Conservation (phyloP, 2,113 vertebrate genomes). For the Ammodytes marinus region DNA sequence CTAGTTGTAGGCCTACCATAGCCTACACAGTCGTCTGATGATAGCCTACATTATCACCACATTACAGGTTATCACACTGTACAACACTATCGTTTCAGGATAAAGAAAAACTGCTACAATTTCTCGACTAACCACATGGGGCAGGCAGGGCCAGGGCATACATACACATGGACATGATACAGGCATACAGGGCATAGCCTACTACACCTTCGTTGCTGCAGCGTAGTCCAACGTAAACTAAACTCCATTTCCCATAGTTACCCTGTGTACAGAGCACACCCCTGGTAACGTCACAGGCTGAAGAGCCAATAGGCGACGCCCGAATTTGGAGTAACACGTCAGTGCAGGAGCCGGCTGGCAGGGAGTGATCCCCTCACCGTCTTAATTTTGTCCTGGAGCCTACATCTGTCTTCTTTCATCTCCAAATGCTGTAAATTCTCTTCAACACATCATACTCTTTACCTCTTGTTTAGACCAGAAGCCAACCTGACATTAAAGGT, state of each 20-base stretch:
- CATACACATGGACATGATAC: no score
- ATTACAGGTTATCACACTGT: background rate
- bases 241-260: constrained; percentile 39
- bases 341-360: constrained; percentile 68
- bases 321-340: constrained; percentile 82
- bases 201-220: background rate
- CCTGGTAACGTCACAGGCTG: constrained; percentile 9
- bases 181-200: no score
- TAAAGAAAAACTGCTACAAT: no score
- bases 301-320: constrained; percentile 69
- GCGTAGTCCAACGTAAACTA: background rate
- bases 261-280: background rate
- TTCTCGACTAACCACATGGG: no score
- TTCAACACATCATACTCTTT: background rate
- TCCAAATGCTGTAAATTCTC: constrained; percentile 64
- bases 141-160: background rate
- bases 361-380: constrained; percentile 30
- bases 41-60: no score
- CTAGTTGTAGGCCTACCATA: background rate
- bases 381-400: background rate
- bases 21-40: background rate
- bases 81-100: background rate
- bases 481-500: constrained; percentile 63
- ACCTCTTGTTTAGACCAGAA: constrained; percentile 19
- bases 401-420: background rate